Evolutionary conservation across 2,888 invertebrate species (phyloP), one percentile per base, ranked within the genome.

Genomic region (Diloba caeruleocephala): DNA sequence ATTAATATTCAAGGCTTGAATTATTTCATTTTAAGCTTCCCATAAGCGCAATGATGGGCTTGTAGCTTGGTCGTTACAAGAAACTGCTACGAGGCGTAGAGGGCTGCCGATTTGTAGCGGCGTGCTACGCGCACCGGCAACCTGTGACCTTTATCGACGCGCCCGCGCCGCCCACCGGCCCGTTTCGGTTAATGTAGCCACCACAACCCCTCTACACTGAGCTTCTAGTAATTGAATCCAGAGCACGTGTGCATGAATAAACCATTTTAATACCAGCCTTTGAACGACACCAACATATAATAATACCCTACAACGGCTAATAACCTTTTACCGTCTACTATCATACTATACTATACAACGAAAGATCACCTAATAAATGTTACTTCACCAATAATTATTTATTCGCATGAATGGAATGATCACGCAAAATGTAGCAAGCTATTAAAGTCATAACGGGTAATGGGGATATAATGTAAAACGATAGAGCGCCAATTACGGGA

Each of bases 241-340:
- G 71, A 76, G 71, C 81, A 81, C 78, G 77, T 81, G 79, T 77
- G 81, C 80, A 83, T 85, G 84, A 82, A 87, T 85, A 84, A 84
- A 78, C 79, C 76, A 81, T 83, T 77, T 76, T 74, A 77, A 71
- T 57, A 60, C 39, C 29, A 50, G 45, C 34, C 32, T 63, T 66
- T 56, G 31, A 55, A 46, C 45, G 54, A 53, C 45, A 53, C 15
- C 33, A 23, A 44, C 31, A 21, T 63, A n/a, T n/a, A n/a, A n/a
- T n/a, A 42, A 54, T 65, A 59, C 59, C 45, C 33, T 50, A 52
- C 41, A 42, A 29, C 51, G 9, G 1, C 36, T 49, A 53, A 67
- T 51, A 54, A 50, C 43, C 23, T 46, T 50, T 50, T 29, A 51
- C 32, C 36, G 32, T 17, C 26, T 36, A 37, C 29, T 25, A 39